phyloP scores from a whole-genome alignment of 2,797 vertebrate species.

The Eurystomus glaucurus region DNA sequence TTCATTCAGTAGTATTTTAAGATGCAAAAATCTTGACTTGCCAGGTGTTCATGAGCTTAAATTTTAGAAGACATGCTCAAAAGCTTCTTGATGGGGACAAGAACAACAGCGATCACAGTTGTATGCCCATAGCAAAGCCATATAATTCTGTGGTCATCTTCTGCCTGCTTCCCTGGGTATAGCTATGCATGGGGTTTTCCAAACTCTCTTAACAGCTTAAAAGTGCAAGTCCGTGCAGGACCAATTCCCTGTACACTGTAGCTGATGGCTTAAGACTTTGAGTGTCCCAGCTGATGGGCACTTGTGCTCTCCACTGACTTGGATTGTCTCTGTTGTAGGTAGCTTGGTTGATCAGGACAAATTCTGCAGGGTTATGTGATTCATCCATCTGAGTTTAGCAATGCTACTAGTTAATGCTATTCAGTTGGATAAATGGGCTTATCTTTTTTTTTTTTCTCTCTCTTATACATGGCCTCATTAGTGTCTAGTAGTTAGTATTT shows the following conservation, averaged over 20 bases:
- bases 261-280: background rate
- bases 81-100: background rate
- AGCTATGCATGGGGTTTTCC: background rate
- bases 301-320: background rate
- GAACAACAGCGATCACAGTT: background rate
- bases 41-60: background rate
- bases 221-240: background rate
- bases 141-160: background rate
- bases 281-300: background rate
- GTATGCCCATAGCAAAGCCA: accelerated
- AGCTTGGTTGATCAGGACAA: background rate
- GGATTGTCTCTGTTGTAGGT: background rate
- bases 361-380: background rate
- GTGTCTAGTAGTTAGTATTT: background rate
- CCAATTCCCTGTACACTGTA: background rate
- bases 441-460: background rate
- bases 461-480: background rate
- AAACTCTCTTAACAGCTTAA: background rate
- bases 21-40: background rate
- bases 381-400: background rate
- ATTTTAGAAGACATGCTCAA: background rate
- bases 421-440: background rate
- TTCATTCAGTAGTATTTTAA: background rate
- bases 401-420: background rate
- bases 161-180: background rate